phyloP scores from a whole-genome alignment of 2,113 vertebrate species.

The Brevimyrus niger region DNA sequence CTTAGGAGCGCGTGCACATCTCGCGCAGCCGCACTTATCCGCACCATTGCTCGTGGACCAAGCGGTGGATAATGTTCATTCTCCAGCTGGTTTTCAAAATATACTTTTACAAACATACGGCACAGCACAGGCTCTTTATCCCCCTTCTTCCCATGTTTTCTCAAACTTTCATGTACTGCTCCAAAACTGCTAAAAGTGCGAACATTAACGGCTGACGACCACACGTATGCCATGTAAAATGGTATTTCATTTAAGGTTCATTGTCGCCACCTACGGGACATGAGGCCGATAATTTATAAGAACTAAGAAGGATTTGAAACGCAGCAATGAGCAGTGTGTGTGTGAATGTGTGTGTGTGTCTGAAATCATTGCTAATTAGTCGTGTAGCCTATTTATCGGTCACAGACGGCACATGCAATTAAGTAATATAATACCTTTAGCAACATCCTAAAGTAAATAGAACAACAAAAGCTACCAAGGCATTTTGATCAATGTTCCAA shows the following conservation, averaged over 20 bases:
- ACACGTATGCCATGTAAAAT: background rate
- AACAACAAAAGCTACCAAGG: background rate
- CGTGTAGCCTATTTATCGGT: background rate
- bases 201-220: background rate
- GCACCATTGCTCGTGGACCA: background rate
- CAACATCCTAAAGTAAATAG: background rate
- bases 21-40: constrained; percentile 32
- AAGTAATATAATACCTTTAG: background rate
- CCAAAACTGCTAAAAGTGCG: background rate
- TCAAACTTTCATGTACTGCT: background rate
- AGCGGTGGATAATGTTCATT: background rate
- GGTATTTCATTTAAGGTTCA: background rate
- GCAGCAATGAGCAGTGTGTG: background rate
- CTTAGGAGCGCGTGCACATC: constrained; percentile 54
- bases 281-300: background rate
- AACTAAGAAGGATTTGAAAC: background rate
- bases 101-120: background rate
- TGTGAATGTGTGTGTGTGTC: background rate
- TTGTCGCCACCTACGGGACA: background rate
- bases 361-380: background rate
- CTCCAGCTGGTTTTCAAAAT: background rate
- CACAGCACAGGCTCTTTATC: background rate
- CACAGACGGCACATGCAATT: background rate
- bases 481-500: background rate
- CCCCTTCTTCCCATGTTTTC: background rate